Evolutionary conservation across 2,888 invertebrate species (phyloP).

Genomic region (Apomyelois bistriatella): DNA sequence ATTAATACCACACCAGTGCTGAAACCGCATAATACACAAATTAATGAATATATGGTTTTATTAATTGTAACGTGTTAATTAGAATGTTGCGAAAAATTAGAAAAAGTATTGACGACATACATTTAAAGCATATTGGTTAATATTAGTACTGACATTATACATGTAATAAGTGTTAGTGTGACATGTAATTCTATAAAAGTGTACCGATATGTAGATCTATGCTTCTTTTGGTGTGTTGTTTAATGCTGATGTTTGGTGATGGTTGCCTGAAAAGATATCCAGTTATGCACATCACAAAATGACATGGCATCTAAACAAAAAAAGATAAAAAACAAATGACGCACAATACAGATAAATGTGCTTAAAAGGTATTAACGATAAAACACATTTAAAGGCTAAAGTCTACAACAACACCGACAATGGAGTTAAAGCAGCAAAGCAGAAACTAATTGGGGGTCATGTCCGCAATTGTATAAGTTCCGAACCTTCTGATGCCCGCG

Average conservation of each 20-base stretch:
- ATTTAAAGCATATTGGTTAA: conserved; percentile 7
- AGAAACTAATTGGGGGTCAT: conserved; percentile 32
- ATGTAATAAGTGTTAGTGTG: conserved; percentile 33
- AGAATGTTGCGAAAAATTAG: background rate
- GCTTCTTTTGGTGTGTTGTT: conserved; percentile 53
- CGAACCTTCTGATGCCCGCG: conserved; percentile 67
- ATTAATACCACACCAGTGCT: no score
- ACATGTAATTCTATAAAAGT: conserved; percentile 41
- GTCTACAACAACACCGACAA: conserved; percentile 37
- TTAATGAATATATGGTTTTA: no score
- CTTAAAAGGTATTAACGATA: background rate
- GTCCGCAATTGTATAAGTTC: conserved; percentile 43
- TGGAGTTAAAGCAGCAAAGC: conserved; percentile 44
- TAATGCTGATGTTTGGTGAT: conserved; percentile 54
- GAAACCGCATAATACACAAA: no score
- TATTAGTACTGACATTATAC: conserved; percentile 9
- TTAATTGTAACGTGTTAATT: no score
- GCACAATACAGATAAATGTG: background rate
- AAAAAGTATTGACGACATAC: background rate
- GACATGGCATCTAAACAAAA: background rate
- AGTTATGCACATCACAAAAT: conserved; percentile 6
- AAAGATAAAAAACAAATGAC: background rate
- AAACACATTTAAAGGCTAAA: background rate
- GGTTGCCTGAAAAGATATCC: conserved; percentile 62
- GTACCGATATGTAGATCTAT: conserved; percentile 60